Base-by-base conservation (phyloP, 2,888 invertebrate species). In the Endotricha flammealis region DNA sequence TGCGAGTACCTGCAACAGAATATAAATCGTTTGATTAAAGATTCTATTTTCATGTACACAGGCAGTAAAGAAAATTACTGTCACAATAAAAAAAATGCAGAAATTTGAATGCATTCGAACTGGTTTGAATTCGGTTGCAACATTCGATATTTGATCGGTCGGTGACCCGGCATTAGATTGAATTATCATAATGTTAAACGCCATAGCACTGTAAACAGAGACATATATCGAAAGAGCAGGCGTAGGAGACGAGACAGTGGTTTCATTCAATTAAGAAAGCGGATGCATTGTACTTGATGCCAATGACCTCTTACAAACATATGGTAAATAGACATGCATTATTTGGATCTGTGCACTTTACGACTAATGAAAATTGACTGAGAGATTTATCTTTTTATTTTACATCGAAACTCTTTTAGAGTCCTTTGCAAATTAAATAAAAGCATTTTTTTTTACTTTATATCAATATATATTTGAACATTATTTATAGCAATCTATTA, bases 251-350 rank as follows among this genome's bases (percentile, higher is more conserved):
- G 25, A 40, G 54, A 50, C 52, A 53, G 52, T 55, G 47, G 61
- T 69, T 68, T 75, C 64, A 69, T 76, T 79, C 64, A 80, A 78
- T 78, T 70, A 74, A 71, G 64, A 57, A 64, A 65, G 61, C 65
- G 68, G 66, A 68, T 63, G 68, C 58, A 57, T 56, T 60, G 52
- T 59, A 46, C 40, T 38, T 37, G 40, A 45, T 48, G 71, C 57
- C 70, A 62, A 29, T 60, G 68, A 71, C 66, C 63, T 54, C 46
- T 30, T 53, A 57, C 52, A 45, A 59, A 54, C 51, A 51, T 48
- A 52, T 51, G 57, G 45, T n/a, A n/a, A n/a, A n/a, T n/a, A n/a
- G n/a, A n/a, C n/a, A n/a, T n/a, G n/a, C n/a, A n/a, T n/a, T n/a
- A n/a, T n/a, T n/a, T n/a, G n/a, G n/a, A n/a, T n/a, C n/a, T n/a